Conservation (phyloP, 2,888 invertebrate species). For the Epinotia demarniana region DNA sequence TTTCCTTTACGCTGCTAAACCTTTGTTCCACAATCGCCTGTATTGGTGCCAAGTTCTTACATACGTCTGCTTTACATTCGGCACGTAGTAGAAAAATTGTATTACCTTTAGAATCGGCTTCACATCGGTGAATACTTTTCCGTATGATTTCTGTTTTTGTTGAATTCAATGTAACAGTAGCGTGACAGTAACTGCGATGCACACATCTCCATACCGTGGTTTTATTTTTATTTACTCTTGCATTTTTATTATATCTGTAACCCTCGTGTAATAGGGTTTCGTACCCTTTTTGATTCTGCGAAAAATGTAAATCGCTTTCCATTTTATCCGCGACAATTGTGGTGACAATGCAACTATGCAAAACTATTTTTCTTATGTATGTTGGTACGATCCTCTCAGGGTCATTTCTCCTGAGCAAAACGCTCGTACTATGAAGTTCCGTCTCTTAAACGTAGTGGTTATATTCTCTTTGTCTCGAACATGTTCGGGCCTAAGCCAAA, state of each 20-base stretch:
- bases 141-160: conserved; percentile 1
- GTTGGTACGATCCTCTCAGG: no score
- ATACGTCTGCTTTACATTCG: conserved; percentile 10
- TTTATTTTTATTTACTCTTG: conserved; percentile 5
- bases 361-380: no score
- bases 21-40: conserved; percentile 3
- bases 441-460: no score
- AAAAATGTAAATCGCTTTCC: not conserved
- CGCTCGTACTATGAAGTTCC: no score
- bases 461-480: no score
- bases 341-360: conserved; percentile 3
- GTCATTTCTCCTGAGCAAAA: no score
- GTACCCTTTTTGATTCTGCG: conserved; percentile 7
- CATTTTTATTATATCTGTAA: conserved; percentile 9
- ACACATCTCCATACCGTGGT: conserved; percentile 14
- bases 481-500: no score
- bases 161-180: not conserved
- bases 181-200: not conserved
- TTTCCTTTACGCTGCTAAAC: conserved; percentile 3
- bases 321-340: not conserved
- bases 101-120: conserved; percentile 4
- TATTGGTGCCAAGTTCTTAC: conserved; percentile 5
- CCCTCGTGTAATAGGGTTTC: conserved; percentile 1
- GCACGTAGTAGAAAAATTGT: conserved; percentile 8
- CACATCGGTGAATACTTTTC: not conserved